phyloP scores from a whole-genome alignment of 2,113 vertebrate species.

The Poicephalus meyeri region DNA sequence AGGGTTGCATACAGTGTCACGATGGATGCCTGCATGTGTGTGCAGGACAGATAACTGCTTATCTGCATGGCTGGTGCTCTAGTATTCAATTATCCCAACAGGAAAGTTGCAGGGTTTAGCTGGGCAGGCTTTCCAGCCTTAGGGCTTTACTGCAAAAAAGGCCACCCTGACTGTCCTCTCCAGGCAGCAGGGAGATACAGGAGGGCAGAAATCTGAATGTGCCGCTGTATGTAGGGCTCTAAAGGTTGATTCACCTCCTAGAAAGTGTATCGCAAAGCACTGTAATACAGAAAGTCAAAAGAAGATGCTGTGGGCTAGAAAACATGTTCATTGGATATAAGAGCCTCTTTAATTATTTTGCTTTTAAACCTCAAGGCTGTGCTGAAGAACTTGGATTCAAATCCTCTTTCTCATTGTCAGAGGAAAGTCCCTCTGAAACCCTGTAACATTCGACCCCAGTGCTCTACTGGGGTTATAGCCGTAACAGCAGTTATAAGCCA shows the following conservation, averaged over 20 bases:
- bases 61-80: neutral
- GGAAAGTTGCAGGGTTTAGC: neutral
- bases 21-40: rapidly evolving
- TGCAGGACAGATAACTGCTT: neutral
- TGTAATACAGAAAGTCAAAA: rapidly evolving
- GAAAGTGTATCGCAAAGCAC: neutral
- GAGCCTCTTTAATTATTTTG: neutral
- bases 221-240: neutral
- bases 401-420: neutral
- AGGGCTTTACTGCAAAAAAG: neutral
- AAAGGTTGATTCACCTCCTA: neutral
- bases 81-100: neutral
- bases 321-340: neutral
- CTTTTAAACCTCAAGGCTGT: neutral
- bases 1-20: neutral
- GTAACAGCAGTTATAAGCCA: neutral
- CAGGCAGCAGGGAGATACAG: neutral
- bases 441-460: neutral
- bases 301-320: neutral
- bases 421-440: neutral
- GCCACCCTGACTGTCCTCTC: neutral
- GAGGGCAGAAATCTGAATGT: neutral
- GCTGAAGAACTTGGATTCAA: neutral
- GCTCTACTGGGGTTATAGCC: neutral
- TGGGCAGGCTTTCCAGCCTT: neutral